Conservation (phyloP, 2,797 vertebrate species). For the Emydoidea blandingii region DNA sequence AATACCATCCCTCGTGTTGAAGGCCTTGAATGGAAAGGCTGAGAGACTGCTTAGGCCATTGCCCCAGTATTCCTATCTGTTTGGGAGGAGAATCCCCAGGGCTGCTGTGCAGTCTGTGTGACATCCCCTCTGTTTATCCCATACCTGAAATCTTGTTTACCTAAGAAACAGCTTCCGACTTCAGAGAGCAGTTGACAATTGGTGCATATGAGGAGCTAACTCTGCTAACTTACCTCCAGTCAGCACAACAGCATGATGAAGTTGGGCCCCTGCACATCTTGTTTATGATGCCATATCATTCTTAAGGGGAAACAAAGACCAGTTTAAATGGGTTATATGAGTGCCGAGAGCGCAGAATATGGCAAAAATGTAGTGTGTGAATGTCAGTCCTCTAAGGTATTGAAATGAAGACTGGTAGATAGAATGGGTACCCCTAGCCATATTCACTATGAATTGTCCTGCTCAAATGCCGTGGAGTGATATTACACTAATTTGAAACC, state of each 20-base stretch:
- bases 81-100: neutral
- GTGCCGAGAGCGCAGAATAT: neutral
- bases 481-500: conserved; percentile 46
- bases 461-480: conserved; percentile 24
- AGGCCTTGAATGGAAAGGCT: neutral
- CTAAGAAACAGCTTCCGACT: neutral
- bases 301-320: neutral
- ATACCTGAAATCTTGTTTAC: neutral
- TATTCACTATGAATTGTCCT: conserved; percentile 21
- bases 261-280: neutral
- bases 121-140: neutral
- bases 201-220: neutral
- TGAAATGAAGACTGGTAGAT: neutral
- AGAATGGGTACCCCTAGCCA: neutral
- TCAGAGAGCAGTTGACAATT: neutral
- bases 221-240: neutral
- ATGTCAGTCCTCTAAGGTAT: neutral
- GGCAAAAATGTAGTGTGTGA: neutral
- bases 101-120: neutral
- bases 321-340: neutral
- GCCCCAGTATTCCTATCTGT: neutral
- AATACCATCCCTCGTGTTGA: neutral
- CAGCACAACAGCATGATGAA: neutral
- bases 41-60: conserved; percentile 7
- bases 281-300: neutral